Percentiles rank a stretch among this genome's conserved stretches.
phyloP scores from a whole-genome alignment of 2,113 vertebrate species.

The Colossoma macropomum region DNA sequence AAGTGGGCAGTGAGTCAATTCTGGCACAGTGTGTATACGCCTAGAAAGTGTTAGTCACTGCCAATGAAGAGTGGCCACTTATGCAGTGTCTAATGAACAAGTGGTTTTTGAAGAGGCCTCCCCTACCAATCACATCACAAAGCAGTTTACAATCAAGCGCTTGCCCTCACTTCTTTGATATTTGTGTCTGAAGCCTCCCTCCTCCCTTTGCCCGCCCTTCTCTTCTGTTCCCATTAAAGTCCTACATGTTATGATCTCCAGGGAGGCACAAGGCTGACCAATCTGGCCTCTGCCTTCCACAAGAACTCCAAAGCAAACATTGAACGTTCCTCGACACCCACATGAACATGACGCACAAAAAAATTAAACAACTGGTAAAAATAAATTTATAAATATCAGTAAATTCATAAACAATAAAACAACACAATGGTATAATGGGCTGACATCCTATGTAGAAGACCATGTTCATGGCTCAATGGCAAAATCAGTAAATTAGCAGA shows the following conservation, averaged over 20 bases:
- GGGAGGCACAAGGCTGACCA: background rate
- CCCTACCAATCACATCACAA: background rate
- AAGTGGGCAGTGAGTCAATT: background rate
- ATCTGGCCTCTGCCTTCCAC: slow-evolving; percentile 4
- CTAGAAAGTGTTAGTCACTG: slow-evolving; percentile 2
- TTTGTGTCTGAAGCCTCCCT: background rate
- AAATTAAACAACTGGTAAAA: too few species aligned
- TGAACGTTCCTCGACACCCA: background rate
- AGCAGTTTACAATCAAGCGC: slow-evolving; percentile 17
- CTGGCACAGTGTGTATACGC: background rate
- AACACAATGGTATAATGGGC: too few species aligned
- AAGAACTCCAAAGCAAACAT: background rate
- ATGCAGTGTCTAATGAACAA: slow-evolving; percentile 25
- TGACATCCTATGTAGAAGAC: too few species aligned
- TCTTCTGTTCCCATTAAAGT: background rate
- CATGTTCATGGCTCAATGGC: too few species aligned
- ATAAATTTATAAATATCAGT: too few species aligned
- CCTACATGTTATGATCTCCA: background rate
- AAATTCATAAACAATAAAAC: too few species aligned
- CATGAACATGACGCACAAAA: background rate
- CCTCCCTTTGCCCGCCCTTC: background rate
- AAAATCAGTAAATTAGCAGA: too few species aligned
- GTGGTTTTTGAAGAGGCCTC: slow-evolving; percentile 9
- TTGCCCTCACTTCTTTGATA: slow-evolving; percentile 13
- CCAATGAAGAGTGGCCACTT: background rate